Conservation (phyloP, 2,797 vertebrate species). For the Coregonus ussuriensis region DNA sequence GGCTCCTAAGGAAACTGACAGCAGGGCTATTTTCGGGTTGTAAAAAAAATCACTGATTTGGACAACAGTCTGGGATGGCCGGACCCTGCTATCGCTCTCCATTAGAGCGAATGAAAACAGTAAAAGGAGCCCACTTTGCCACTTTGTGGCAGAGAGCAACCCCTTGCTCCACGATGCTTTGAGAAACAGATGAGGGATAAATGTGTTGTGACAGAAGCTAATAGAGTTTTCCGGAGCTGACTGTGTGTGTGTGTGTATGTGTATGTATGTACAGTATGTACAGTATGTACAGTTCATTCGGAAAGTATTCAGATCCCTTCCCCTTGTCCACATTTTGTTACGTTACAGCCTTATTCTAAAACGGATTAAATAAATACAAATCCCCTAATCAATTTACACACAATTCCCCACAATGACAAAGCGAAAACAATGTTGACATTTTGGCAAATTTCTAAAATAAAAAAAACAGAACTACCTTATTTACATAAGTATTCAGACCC, state of each 20-base stretch:
- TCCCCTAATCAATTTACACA: too few relatives aligned
- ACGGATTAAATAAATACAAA: too few relatives aligned
- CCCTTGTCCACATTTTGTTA: too few relatives aligned
- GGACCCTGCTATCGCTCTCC: constrained; percentile 73
- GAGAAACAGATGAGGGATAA: constrained; percentile 80
- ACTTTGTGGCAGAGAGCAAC: constrained; percentile 68
- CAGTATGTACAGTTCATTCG: too few relatives aligned
- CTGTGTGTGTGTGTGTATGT: constrained; percentile 7
- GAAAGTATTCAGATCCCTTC: too few relatives aligned
- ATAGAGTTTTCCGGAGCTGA: constrained; percentile 70
- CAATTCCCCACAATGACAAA: too few relatives aligned
- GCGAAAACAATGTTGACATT: too few relatives aligned
- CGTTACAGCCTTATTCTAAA: too few relatives aligned
- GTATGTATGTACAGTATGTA: too few relatives aligned
- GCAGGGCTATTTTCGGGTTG: constrained; percentile 69
- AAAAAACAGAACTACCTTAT: too few relatives aligned
- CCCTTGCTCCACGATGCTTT: constrained; percentile 66
- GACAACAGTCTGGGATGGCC: constrained; percentile 73
- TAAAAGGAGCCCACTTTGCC: constrained; percentile 66
- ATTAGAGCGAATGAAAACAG: constrained; percentile 77
- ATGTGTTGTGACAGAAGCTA: constrained; percentile 81
- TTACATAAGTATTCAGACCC: too few relatives aligned
- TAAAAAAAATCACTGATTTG: constrained; percentile 63
- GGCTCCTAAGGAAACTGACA: constrained; percentile 61
- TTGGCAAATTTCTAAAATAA: too few relatives aligned